Conservation (phyloP, 30 jellyfish, hydroid and myxozoan genomes). For the Hydra vulgaris region DNA sequence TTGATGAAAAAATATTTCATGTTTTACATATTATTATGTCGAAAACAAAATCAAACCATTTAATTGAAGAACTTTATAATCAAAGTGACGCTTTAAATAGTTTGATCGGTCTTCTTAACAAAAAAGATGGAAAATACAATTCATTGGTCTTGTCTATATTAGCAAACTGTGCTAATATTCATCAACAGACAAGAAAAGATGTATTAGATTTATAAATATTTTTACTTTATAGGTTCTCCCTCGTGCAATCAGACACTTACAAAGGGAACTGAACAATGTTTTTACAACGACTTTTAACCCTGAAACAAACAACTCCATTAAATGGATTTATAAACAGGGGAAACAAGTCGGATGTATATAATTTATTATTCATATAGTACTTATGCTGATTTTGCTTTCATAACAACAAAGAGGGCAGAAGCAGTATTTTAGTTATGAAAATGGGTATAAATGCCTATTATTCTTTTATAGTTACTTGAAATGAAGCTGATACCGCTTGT, state of each 20-base stretch:
- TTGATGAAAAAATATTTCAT: not conserved
- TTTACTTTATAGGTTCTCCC: not conserved
- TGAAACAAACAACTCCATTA: no score
- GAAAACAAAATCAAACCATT: not conserved
- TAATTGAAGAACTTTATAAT: not conserved
- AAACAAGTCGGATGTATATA: no score
- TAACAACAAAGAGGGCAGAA: no score
- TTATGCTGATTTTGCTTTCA: not conserved
- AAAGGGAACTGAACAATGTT: not conserved
- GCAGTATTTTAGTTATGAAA: not conserved
- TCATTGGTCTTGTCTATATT: slow-evolving; percentile 14
- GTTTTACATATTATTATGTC: not conserved
- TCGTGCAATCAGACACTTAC: no score
- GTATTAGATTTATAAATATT: not conserved
- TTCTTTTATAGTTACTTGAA: not conserved
- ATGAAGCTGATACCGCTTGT: not conserved
- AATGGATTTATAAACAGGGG: no score
- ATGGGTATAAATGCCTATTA: not conserved
- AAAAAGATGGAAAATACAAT: not conserved
- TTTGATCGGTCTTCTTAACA: not conserved
- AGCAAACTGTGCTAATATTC: slow-evolving; percentile 21
- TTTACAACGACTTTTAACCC: not conserved
- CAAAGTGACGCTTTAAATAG: not conserved
- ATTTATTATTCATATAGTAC: no score
- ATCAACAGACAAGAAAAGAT: slow-evolving; percentile 2